Percentiles rank a stretch among this genome's conserved stretches.
Evolutionary conservation across 1,140 invertebrate genomes (phyloP).

Genomic region (Hycleus cichorii): DNA sequence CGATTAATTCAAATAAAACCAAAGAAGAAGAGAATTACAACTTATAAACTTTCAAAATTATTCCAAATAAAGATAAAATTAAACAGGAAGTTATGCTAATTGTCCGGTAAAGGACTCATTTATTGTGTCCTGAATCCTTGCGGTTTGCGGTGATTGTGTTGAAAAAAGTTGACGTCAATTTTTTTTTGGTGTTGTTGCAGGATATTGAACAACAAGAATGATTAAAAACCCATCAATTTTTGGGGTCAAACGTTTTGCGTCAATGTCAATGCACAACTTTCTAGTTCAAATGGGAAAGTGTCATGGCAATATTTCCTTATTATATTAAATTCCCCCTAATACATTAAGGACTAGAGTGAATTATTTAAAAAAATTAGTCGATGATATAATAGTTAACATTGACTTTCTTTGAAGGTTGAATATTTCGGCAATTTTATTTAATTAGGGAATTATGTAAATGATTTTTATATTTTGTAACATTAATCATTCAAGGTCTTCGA

Average conservation of each 20-base stretch:
- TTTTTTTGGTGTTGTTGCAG: background rate
- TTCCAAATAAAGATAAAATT: no score
- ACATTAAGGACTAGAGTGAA: no score
- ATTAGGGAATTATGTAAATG: conserved; percentile 1
- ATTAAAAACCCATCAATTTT: no score
- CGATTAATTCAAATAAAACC: no score
- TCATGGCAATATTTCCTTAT: no score
- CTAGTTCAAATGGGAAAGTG: background rate
- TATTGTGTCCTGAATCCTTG: no score
- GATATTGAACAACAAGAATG: background rate
- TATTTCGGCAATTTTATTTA: conserved; percentile 2
- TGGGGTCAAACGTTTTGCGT: background rate
- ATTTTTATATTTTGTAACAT: conserved; percentile 9
- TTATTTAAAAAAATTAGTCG: background rate
- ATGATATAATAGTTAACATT: conserved; percentile 10
- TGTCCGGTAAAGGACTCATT: no score
- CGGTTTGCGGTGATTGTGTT: no score
- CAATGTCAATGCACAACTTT: conserved; percentile 5
- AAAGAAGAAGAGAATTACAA: no score
- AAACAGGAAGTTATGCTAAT: no score
- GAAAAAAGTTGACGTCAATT: background rate
- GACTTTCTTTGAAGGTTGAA: conserved; percentile 12
- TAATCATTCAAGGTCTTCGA: conserved; percentile 3
- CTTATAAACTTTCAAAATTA: no score
- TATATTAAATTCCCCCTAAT: no score